Percentiles rank a stretch among this genome's conserved stretches.
Conservation (phyloP, 2,888 invertebrate species). For the Isoperla grammatica region DNA sequence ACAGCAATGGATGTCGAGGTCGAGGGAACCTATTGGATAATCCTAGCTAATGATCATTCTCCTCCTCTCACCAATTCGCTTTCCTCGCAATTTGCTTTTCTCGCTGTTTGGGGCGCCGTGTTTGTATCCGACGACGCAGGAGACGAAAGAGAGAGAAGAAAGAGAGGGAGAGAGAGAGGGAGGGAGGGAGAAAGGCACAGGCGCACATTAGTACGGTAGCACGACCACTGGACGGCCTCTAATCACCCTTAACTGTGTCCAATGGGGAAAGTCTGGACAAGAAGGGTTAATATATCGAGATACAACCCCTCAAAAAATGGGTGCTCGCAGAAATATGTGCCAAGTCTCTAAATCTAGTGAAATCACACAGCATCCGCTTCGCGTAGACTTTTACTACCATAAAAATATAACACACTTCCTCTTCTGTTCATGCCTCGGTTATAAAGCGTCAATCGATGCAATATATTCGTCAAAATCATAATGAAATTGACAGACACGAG, state of each 20-base stretch:
- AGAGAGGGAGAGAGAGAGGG: neutral
- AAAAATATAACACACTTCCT: no score
- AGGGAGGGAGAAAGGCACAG: neutral
- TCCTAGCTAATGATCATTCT: conserved; percentile 39
- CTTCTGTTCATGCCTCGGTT: no score
- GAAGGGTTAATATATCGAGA: conserved; percentile 26
- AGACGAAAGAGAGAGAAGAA: neutral
- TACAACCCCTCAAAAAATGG: conserved; percentile 1
- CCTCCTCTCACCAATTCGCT: conserved; percentile 4
- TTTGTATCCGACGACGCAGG: neutral
- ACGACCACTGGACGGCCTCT: conserved; percentile 19
- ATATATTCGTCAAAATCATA: no score
- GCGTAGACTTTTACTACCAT: no score
- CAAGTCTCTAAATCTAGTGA: neutral
- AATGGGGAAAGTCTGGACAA: conserved; percentile 13
- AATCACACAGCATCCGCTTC: no score
- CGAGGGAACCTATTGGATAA: conserved; percentile 34
- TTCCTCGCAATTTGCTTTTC: conserved; percentile 24
- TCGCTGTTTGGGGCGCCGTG: conserved; percentile 3
- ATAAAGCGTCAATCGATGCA: no score
- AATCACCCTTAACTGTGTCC: conserved; percentile 19
- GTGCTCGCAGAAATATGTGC: neutral
- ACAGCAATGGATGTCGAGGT: conserved; percentile 2
- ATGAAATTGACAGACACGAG: no score
- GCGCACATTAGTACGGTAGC: conserved; percentile 13